Percentiles rank a stretch among this genome's conserved stretches.
Conservation (phyloP, 2,888 invertebrate species). For the Parnassius apollo region DNA sequence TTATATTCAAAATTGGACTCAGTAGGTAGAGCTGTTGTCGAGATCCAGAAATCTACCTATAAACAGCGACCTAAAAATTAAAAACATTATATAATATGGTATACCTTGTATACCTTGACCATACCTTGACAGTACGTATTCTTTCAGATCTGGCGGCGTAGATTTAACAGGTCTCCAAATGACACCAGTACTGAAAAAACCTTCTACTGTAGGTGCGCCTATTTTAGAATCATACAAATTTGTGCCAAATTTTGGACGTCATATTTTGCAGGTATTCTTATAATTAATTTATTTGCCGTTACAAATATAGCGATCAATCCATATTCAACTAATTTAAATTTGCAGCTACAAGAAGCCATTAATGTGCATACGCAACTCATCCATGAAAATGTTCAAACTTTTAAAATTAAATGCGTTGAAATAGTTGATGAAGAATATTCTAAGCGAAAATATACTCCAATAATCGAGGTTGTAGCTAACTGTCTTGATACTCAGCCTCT, state of each 20-base stretch:
- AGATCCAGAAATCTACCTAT: too few relatives aligned
- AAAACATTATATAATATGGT: too few relatives aligned
- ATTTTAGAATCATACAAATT: conserved; percentile 11
- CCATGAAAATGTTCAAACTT: conserved; percentile 15
- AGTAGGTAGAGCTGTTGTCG: too few relatives aligned
- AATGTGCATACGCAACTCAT: conserved; percentile 2
- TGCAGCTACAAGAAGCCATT: conserved; percentile 18
- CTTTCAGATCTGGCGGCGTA: conserved; percentile 19
- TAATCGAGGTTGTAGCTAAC: conserved; percentile 5
- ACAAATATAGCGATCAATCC: too few relatives aligned
- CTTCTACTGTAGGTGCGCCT: neutral
- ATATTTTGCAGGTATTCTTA: neutral
- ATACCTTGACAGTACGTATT: neutral
- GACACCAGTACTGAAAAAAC: neutral
- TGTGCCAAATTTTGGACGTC: neutral
- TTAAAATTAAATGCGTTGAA: conserved; percentile 15
- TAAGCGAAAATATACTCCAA: neutral
- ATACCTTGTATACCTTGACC: too few relatives aligned
- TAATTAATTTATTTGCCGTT: neutral
- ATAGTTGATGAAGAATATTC: conserved; percentile 9
- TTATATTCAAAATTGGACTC: too few relatives aligned
- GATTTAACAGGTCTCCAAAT: conserved; percentile 8
- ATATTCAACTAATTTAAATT: neutral
- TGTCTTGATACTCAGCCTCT: conserved; percentile 3
- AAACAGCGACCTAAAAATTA: too few relatives aligned